Evolutionary conservation across 2,888 invertebrate genomes (phyloP), one percentile per base, ranked within the genome.

Genomic region (Cephus nigrinus): DNA sequence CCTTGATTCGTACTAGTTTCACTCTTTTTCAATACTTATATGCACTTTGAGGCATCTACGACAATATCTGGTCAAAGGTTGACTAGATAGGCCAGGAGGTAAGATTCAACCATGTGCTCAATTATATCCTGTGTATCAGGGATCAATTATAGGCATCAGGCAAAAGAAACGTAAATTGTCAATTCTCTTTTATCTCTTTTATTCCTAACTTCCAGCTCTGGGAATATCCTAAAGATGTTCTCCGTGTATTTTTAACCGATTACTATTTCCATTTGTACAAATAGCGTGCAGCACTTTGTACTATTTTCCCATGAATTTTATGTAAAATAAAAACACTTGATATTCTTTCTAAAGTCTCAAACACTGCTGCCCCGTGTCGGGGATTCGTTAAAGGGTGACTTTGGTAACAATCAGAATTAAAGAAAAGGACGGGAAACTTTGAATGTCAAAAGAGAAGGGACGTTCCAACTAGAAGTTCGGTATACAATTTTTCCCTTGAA

Each of bases 311-410:
- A 23, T 55, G 40, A 55, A 55, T 55, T 81, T 30, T 32, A 23
- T 83, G 73, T 80, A 77, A 82, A 82, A 83, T 83, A 85, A 84
- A 84, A 86, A 85, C 86, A 84, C 85, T 87, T 87, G 84, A 83
- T 84, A 86, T 84, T 87, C 83, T 83, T 86, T 86, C 82, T 80
- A 82, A 31, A 77, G 78, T 80, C 82, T 83, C 82, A 87, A 86
- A 80, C 81, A 81, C 80, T 55, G 23, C 23, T 23, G 82, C 76
- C 78, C 80, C 83, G 79, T 80, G 78, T 83, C 83, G 83, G 81
- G 83, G 82, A 83, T 81, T 84, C 79, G 82, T 80, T 81, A 83
- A 84, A 85, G 84, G 82, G 83, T 83, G 80, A 81, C 78, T 82
- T 80, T 55, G 5, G 23, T 55, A 55, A 55, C 40, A 55, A 55